phyloP scores from a whole-genome alignment of 2,797 vertebrate species.

The Pangasius sanitwongsei region DNA sequence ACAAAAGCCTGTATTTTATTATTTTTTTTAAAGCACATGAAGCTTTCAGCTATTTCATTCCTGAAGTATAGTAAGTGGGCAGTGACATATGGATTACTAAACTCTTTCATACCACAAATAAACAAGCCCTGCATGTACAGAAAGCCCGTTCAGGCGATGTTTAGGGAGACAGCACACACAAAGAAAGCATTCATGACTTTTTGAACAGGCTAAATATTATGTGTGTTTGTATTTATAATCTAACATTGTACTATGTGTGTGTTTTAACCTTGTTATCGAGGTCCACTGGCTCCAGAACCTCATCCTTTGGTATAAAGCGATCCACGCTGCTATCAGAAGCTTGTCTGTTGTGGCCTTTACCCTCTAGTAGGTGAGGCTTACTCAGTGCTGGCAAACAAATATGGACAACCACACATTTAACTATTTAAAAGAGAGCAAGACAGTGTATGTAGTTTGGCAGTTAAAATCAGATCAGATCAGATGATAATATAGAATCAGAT shows the following conservation, averaged over 20 bases:
- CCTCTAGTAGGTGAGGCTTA: constrained; percentile 84
- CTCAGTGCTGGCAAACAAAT: constrained; percentile 77
- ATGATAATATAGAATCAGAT: not conserved
- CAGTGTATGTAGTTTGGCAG: not conserved
- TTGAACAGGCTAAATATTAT: not conserved
- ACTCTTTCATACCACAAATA: not conserved
- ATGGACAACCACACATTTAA: not conserved
- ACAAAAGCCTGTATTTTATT: not conserved
- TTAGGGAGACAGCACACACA: not conserved
- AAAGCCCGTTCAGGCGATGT: not conserved
- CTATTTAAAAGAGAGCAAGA: not conserved
- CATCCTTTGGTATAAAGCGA: constrained; percentile 83
- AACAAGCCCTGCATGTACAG: not conserved
- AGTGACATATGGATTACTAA: not conserved
- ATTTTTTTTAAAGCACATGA: not conserved
- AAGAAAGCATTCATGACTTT: not conserved
- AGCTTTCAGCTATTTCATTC: not conserved
- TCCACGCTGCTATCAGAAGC: constrained; percentile 91
- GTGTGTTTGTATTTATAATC: not conserved
- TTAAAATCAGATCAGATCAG: not conserved
- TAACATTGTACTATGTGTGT: not conserved
- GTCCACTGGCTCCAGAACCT: constrained; percentile 79
- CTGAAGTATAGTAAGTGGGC: not conserved
- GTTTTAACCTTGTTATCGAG: constrained; percentile 85
- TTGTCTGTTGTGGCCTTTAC: constrained; percentile 87